Base-by-base conservation (phyloP, 1,140 invertebrate genomes). In the Lepeophtheirus salmonis region DNA sequence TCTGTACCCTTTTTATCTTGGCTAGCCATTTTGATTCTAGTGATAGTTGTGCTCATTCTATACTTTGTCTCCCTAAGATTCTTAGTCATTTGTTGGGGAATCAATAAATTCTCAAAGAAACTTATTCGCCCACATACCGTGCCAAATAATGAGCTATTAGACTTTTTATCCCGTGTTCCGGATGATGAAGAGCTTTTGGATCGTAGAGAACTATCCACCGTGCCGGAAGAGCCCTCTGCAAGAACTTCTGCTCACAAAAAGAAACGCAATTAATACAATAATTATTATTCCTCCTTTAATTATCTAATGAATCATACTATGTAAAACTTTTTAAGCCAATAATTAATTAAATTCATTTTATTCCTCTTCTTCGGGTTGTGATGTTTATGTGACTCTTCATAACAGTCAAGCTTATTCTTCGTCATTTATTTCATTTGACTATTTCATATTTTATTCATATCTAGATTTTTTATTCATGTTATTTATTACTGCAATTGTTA, bases 21-120 rank as follows among this genome's bases (percentile, higher is more conserved):
- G 75, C 74, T 98, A 66, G 88, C 90, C 16, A 83, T 97, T 61
- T 71, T 87, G 10, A 73, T 86, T 56, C 69, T 87, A 1, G 66
- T 80, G 50, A 71, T 79, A n/a, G 82, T 77, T 3, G 78, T 78
- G 60, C 64, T 85, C 30, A 80, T 97, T 2, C 73, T 98, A 2
- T 97, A 96, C 68, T 54, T 53, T 50, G 25, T 53, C 18, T 22
- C 49, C 20, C 51, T 54, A 18, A 22, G 59, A 48, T 61, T 24
- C 21, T 75, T 99, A 14, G 79, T 97, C 14, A 80, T 98, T 76
- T 77, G 80, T n/a, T 98, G 91, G 91, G 95, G 94, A 70, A 78
- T 95, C 20, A 92, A 95, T 73, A 97, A 97, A 74, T 97, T 98
- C 73, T 83, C 89, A 10, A 81, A 92, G 63, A 89, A 94, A 72